Conservation (phyloP, 2,888 invertebrate species). For the Chesias legatella region DNA sequence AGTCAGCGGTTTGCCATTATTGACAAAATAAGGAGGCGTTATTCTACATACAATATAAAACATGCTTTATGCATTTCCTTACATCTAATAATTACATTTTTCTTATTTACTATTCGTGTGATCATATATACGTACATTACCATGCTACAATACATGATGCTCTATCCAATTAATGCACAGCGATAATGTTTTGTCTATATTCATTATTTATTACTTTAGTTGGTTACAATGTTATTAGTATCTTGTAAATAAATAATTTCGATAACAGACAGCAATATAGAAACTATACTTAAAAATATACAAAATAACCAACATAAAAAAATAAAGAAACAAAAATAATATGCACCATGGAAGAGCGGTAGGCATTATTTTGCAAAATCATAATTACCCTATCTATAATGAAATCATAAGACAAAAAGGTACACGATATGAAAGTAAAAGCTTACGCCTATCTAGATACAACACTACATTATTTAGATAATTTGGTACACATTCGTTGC, state of each 20-base stretch:
- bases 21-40: conserved; percentile 70
- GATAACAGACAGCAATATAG: conserved; percentile 4
- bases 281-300: conserved; percentile 7
- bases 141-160: conserved; percentile 58
- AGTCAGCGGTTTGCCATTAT: conserved; percentile 65
- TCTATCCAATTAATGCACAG: conserved; percentile 46
- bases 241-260: conserved; percentile 16
- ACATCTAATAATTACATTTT: conserved; percentile 71
- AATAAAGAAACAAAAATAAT: conserved; percentile 3
- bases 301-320: conserved; percentile 7
- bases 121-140: conserved; percentile 58
- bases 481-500: conserved; percentile 80
- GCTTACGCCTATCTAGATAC: conserved; percentile 69
- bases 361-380: conserved; percentile 23
- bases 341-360: conserved; percentile 23
- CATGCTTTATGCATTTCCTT: conserved; percentile 73
- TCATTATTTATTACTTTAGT: conserved; percentile 30
- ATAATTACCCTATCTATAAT: conserved; percentile 31
- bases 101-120: conserved; percentile 62
- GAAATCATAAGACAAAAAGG: conserved; percentile 34
- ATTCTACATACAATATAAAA: conserved; percentile 76
- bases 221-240: conserved; percentile 19
- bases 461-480: conserved; percentile 64
- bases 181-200: conserved; percentile 21
- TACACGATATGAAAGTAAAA: conserved; percentile 49